Evolutionary conservation across 2,888 invertebrate genomes (phyloP), one percentile per base, ranked within the genome.

Genomic region (Eubasilissa splendida): DNA sequence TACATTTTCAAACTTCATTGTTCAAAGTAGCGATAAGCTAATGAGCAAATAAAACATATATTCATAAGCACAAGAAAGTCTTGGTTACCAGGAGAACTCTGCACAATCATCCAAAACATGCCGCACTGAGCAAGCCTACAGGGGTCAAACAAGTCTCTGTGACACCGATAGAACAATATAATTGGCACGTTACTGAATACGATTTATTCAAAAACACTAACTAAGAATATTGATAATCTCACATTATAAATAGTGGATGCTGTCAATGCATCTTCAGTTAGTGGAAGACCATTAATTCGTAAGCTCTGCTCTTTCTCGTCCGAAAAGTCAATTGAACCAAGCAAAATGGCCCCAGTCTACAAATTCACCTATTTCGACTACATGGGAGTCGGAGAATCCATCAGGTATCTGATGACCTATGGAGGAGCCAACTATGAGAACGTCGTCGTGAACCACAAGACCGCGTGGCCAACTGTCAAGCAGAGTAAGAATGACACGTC

Each of bases 331-430:
- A 56, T n/a, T 0, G 7, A 68, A 71, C 31, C 33, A 60, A 75
- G 42, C 58, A 75, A 84, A 77, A 4, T 89, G 88, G 88, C 89
- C 42, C 66, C 85, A 3, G 84, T 85, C 31, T 85, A 85, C 83
- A 85, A 85, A 52, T 84, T 87, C 56, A 87, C 85, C 79, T 87
- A 85, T 70, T 86, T 86, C 81, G 84, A 86, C 84, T 84, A 84
- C 52, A 86, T 86, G 86, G 87, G 86, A 58, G 80, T 86, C 12
- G 86, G 84, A 33, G 86, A 86, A 54, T 85, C 86, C 79, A 85
- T 86, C 52, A 85, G 85, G 84, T 86, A 86, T 79, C 52, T 86
- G 54, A 81, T 86, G 8, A 85, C 86, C 63, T 86, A 86, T 81
- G 86, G 86, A 33, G 85, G 85, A 76, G 85, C 86, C 52, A 84